A percentile compares a stretch with the other conserved stretches of the same genome.
phyloP scores from a whole-genome alignment of 2,113 vertebrate genomes.

The Microtus richardsoni region DNA sequence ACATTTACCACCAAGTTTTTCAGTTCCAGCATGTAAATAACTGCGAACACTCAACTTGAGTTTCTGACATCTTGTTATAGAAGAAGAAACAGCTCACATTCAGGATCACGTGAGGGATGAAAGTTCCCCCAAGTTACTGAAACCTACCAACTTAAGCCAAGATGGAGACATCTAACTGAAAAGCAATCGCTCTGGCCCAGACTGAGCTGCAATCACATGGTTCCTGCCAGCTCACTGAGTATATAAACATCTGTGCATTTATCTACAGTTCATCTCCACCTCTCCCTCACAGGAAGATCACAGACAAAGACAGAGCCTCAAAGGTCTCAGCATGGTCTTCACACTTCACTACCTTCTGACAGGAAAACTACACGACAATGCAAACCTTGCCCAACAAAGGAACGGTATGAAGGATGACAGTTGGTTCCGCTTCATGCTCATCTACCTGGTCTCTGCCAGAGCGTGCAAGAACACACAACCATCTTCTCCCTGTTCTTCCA shows the following conservation, averaged over 20 bases:
- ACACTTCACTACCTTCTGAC: not conserved
- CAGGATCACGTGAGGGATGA: not conserved
- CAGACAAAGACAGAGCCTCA: not conserved
- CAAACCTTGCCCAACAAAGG: not conserved
- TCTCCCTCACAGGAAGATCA: not conserved
- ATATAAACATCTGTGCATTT: not conserved
- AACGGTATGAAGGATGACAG: not conserved
- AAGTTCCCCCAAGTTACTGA: not conserved
- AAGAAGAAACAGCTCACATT: not conserved
- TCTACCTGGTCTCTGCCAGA: not conserved
- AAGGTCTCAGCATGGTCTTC: not conserved
- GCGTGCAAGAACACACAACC: not conserved
- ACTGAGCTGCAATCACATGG: not conserved
- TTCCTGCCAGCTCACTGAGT: not conserved
- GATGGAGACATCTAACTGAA: not conserved
- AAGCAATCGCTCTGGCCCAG: not conserved
- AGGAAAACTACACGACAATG: not conserved
- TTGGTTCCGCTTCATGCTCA: not conserved
- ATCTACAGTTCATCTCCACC: not conserved
- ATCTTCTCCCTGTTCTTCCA: not conserved
- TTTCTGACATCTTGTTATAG: constrained; percentile 25
- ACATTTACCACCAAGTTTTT: constrained; percentile 21
- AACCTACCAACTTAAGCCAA: constrained; percentile 12
- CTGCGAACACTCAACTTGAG: constrained; percentile 36
- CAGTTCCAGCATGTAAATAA: not conserved